Percentiles rank a stretch among this genome's conserved stretches.
Evolutionary conservation across 2,888 invertebrate genomes (phyloP).

Genomic region (Isoperla grammatica): DNA sequence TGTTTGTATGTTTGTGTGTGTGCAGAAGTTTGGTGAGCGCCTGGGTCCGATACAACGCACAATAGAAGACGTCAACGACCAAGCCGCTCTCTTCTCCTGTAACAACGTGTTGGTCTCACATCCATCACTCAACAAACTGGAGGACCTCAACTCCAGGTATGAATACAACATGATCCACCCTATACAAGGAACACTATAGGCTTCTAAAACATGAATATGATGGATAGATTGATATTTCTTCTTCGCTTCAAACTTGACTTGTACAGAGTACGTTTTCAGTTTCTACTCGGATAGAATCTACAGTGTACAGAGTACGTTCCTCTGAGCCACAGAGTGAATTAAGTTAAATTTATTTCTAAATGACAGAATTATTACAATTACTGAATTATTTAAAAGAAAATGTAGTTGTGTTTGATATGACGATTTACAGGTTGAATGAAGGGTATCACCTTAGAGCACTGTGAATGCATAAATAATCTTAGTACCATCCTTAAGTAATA

Average conservation of each 20-base stretch:
- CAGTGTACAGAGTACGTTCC: no score
- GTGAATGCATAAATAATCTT: no score
- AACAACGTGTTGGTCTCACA: slow-evolving; percentile 67
- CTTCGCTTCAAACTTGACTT: not conserved
- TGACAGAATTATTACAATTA: no score
- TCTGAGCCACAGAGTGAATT: no score
- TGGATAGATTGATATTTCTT: not conserved
- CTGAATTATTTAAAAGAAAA: no score
- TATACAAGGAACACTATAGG: no score
- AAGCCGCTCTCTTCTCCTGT: slow-evolving; percentile 65
- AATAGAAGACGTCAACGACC: slow-evolving; percentile 69
- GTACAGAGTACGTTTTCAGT: not conserved
- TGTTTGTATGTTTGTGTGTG: slow-evolving; percentile 15
- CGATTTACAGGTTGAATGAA: no score
- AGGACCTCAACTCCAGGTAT: slow-evolving; percentile 77
- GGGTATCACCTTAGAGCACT: no score
- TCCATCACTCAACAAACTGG: slow-evolving; percentile 58
- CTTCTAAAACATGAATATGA: not conserved
- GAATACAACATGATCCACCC: not conserved
- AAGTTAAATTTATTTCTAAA: no score
- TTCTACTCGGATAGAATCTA: no score
- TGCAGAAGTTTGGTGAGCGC: slow-evolving; percentile 67
- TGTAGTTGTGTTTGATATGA: no score
- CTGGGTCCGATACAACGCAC: slow-evolving; percentile 61
- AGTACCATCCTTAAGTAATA: no score